These are phyloP conservation scores for Dendropsophus ebraccatus DNA, from an alignment of 2,113 vertebrate genomes.

Conservation along the genomic window DNA sequence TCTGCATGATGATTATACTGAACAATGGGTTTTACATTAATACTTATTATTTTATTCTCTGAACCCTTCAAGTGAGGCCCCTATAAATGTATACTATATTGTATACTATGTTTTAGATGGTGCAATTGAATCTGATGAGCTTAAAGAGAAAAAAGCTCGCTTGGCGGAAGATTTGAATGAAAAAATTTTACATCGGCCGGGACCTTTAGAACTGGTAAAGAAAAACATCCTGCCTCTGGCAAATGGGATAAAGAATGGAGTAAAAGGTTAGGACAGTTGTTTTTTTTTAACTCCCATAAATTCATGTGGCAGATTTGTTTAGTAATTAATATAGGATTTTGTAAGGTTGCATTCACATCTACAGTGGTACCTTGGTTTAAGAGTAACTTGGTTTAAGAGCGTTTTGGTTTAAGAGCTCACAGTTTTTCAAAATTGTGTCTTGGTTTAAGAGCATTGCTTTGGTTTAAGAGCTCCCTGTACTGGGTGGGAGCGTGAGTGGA, in stretches of 20 bases:
- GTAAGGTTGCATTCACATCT: too few relatives aligned
- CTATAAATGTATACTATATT: background rate
- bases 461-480: too few relatives aligned
- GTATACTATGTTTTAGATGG: conserved; percentile 28
- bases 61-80: background rate
- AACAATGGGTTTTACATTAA: background rate
- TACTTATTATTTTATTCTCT: background rate
- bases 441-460: too few relatives aligned
- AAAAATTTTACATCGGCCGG: conserved; percentile 71
- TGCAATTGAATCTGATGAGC: conserved; percentile 68
- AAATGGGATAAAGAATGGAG: conserved; percentile 45
- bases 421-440: too few relatives aligned
- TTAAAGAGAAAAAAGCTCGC: conserved; percentile 76
- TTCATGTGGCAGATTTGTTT: too few relatives aligned
- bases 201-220: conserved; percentile 70
- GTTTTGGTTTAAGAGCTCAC: too few relatives aligned
- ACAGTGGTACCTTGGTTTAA: too few relatives aligned
- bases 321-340: too few relatives aligned
- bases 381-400: too few relatives aligned
- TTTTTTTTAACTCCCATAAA: too few relatives aligned
- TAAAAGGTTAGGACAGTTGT: conserved; percentile 39
- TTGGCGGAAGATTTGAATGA: conserved; percentile 73
- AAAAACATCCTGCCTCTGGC: conserved; percentile 69
- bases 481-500: too few relatives aligned
- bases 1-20: background rate